Percentiles rank a stretch among this genome's conserved stretches.
Evolutionary conservation across 2,797 vertebrate species (phyloP).

Genomic region (Sebastes matsubarae): DNA sequence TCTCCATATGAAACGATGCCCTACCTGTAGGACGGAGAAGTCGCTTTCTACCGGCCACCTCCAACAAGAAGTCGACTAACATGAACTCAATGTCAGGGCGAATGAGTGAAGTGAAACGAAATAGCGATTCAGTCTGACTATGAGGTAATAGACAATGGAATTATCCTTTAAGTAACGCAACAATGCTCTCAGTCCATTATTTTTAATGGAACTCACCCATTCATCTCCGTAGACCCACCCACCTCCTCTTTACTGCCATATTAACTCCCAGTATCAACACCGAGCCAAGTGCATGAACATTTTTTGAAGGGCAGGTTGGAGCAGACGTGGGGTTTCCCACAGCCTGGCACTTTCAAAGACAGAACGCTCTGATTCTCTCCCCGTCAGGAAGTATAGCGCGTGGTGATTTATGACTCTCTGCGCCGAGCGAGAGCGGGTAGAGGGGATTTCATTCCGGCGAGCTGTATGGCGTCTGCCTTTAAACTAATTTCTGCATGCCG

Average conservation of each 20-base stretch:
- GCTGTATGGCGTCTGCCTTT: constrained; percentile 56
- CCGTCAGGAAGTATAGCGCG: constrained; percentile 47
- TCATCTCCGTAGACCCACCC: neutral
- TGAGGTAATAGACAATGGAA: neutral
- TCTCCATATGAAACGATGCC: neutral
- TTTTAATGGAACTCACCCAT: neutral
- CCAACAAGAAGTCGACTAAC: neutral
- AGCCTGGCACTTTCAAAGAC: constrained; percentile 47
- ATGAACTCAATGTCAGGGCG: neutral
- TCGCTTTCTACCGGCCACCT: neutral
- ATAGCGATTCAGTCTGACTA: neutral
- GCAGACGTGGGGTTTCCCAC: constrained; percentile 8
- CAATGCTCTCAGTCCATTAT: neutral
- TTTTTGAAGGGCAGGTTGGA: constrained; percentile 37
- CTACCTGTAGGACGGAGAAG: fast-evolving
- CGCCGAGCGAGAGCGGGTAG: constrained; percentile 1
- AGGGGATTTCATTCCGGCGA: constrained; percentile 37
- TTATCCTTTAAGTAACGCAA: neutral
- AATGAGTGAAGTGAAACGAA: neutral
- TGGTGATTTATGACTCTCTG: constrained; percentile 68
- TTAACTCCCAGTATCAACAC: constrained; percentile 13
- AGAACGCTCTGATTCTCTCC: constrained; percentile 55
- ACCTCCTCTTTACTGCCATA: neutral
- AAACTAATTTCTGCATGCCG: constrained; percentile 65
- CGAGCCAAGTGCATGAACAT: neutral